Evolutionary conservation across 2,797 vertebrate species (phyloP).

Genomic region (Thaleichthys pacificus): DNA sequence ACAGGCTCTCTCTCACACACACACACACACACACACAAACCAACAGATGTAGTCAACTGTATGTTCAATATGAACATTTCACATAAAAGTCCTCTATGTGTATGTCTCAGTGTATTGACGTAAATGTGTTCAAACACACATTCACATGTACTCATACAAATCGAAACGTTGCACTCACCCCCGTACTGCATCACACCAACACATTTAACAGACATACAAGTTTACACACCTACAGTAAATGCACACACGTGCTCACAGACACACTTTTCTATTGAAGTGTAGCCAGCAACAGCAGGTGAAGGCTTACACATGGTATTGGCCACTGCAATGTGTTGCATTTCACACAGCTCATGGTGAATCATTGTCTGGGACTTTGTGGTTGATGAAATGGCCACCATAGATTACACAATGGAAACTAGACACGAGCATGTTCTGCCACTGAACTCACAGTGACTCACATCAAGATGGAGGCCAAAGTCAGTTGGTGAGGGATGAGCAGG

Average conservation of each 20-base stretch:
- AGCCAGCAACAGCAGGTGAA: constrained; percentile 30
- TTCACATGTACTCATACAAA: background rate
- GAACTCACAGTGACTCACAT: constrained; percentile 51
- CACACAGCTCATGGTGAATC: constrained; percentile 55
- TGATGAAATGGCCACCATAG: constrained; percentile 45
- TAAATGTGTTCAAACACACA: background rate
- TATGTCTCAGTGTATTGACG: background rate
- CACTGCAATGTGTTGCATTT: constrained; percentile 16
- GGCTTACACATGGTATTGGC: constrained; percentile 10
- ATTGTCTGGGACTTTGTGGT: constrained; percentile 55
- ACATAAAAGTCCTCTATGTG: background rate
- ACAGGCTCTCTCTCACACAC: constrained; percentile 9
- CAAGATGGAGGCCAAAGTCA: constrained; percentile 39
- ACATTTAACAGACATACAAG: background rate
- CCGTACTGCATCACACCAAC: background rate
- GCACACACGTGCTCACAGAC: background rate
- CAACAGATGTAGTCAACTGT: background rate
- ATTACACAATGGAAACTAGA: constrained; percentile 56
- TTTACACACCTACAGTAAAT: background rate
- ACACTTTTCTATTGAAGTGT: constrained; percentile 21
- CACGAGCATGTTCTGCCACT: constrained; percentile 28
- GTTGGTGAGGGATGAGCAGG: constrained; percentile 30
- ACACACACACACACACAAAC: constrained; percentile 13
- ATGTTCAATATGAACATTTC: background rate
- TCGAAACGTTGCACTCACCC: constrained; percentile 9